Conservation (phyloP, 2,113 vertebrate genomes). For the Hyperoodon ampullatus region DNA sequence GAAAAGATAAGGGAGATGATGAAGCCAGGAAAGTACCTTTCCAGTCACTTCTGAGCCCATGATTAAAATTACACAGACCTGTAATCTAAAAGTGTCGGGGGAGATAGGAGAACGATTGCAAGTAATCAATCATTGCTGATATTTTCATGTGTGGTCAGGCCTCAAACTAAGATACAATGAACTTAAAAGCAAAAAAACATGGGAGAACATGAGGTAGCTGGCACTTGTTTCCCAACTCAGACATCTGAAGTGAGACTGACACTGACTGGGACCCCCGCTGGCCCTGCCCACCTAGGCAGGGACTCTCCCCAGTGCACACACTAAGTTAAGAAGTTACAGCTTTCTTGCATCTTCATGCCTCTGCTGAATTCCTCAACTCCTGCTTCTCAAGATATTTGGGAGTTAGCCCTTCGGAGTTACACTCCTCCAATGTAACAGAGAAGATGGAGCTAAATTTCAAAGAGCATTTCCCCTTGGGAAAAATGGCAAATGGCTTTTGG, state of each 20-base stretch:
- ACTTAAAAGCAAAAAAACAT: background rate
- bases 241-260: background rate
- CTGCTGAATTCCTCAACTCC: background rate
- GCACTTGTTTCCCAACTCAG: background rate
- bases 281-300: background rate
- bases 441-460: background rate
- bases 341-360: background rate
- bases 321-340: background rate
- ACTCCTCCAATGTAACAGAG: background rate
- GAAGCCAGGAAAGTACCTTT: background rate
- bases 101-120: background rate
- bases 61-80: background rate
- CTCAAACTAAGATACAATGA: background rate
- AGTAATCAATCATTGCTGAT: background rate
- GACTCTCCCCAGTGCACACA: background rate
- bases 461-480: background rate
- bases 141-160: background rate
- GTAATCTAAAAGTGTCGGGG: background rate
- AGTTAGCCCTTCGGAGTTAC: background rate
- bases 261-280: background rate
- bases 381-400: background rate
- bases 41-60: background rate
- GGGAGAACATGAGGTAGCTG: background rate
- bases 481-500: background rate
- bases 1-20: background rate